Base-by-base conservation (phyloP, 2,888 invertebrate species). In the Scaeva pyrastri region DNA sequence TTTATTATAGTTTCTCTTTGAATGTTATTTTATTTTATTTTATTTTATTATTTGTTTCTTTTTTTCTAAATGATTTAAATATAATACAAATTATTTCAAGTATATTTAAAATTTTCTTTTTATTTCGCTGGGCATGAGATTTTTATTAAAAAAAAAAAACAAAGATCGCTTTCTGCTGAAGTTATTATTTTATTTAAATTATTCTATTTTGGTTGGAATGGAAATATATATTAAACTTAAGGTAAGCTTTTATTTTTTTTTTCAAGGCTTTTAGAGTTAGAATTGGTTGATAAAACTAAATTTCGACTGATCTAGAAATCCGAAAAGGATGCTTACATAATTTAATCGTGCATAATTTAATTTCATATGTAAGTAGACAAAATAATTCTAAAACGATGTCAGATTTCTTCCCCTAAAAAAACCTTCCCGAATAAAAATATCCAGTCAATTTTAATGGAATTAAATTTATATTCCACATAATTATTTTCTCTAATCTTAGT, bases 111-210 rank as follows among this genome's bases (percentile, higher is more conserved):
- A 19, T 64, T 55, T 71, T 48, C 45, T 76, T 70, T 66, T 73
- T 19, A 56, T 71, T 71, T 71, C 39, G 64, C 50, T 85, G 80
- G 76, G 85, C 85, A 81, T 85, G 80, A 21, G 10, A 58, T 43
- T 85, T 85, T 31, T 31, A 7, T 31, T 31, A 31, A 55, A 41
- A 45, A 0, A 52, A 26, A 23, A 0, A 19, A 14, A 16, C 23
- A 36, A 23, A 31, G 41, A 43, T 36, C n/a, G 73, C 72, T 73
- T 66, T 41, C 60, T 68, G 52, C 31, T 19, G 19, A 36, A 11
- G 1, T 8, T 14, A 5, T 50, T 36, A 21, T 39, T 50, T 19
- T 10, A 19, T 48, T 48, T 26, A 10, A 12, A 31, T 31, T 10
- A 36, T 31, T 21, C 7, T 7, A 39, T 39, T 52, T 52, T 52